phyloP scores from a whole-genome alignment of 2,888 invertebrate genomes.

The Andricus curvator region DNA sequence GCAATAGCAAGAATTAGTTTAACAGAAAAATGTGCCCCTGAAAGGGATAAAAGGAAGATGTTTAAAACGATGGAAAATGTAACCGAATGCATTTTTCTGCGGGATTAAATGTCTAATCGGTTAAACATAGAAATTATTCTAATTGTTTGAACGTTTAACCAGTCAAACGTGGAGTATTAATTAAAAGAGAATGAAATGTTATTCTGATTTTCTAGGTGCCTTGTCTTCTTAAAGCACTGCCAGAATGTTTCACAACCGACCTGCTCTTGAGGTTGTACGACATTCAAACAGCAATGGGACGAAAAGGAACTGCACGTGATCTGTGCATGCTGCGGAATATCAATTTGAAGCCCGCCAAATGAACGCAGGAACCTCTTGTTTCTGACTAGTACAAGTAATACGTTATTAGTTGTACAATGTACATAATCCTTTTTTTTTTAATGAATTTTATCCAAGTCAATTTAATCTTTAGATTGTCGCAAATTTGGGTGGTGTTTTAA shows the following conservation, averaged over 20 bases:
- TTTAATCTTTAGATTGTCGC: neutral
- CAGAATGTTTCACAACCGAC: constrained; percentile 87
- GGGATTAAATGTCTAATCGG: too few relatives aligned
- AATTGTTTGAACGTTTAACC: too few relatives aligned
- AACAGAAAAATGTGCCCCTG: too few relatives aligned
- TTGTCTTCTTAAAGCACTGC: constrained; percentile 89
- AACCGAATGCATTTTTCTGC: too few relatives aligned
- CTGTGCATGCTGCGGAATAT: constrained; percentile 92
- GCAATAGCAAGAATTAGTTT: too few relatives aligned
- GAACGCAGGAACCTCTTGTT: constrained; percentile 41
- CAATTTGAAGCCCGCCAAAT: constrained; percentile 82
- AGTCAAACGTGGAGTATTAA: neutral
- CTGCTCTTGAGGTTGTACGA: constrained; percentile 90
- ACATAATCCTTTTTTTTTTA: neutral
- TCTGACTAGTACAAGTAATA: constrained; percentile 18
- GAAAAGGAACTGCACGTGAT: constrained; percentile 92
- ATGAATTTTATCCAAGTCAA: neutral
- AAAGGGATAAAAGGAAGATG: too few relatives aligned
- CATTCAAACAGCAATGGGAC: constrained; percentile 85
- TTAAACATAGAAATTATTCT: too few relatives aligned
- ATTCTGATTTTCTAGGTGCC: constrained; percentile 80
- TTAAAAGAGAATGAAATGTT: neutral
- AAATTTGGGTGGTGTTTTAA: neutral
- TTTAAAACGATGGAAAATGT: too few relatives aligned
- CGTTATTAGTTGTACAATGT: constrained; percentile 25